Evolutionary conservation across 2,113 vertebrate genomes (phyloP).

Genomic region (Atractosteus spatula): DNA sequence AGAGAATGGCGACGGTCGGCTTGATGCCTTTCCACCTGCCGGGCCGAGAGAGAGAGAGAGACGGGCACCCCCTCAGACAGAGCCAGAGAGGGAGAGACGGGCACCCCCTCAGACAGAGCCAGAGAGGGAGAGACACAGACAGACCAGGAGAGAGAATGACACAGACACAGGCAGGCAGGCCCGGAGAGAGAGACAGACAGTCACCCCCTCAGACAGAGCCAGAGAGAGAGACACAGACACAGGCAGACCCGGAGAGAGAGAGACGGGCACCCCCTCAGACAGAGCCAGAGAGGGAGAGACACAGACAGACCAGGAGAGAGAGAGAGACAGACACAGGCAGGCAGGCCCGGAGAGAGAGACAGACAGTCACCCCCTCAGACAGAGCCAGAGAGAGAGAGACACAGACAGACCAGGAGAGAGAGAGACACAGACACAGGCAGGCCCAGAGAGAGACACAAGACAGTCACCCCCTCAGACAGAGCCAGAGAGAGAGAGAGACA

Average conservation of each 20-base stretch:
- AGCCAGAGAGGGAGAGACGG: background rate
- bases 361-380: too few species aligned
- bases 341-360: background rate
- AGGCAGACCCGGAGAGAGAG: background rate
- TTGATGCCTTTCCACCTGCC: slow-evolving; percentile 93
- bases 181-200: too few species aligned
- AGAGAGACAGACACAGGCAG: background rate
- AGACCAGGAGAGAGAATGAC: too few species aligned
- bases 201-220: too few species aligned
- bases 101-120: too few species aligned
- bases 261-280: background rate
- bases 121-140: too few species aligned
- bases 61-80: background rate
- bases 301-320: background rate
- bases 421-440: background rate
- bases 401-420: background rate
- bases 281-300: background rate
- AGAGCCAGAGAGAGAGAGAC: background rate
- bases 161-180: too few species aligned
- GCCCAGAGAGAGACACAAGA: background rate
- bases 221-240: too few species aligned
- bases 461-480: background rate
- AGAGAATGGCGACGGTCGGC: slow-evolving; percentile 94
- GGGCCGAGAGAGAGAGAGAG: background rate
- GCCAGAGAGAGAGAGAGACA: background rate